phyloP scores from a whole-genome alignment of 2,888 invertebrate species.

The Abrostola triplasia region DNA sequence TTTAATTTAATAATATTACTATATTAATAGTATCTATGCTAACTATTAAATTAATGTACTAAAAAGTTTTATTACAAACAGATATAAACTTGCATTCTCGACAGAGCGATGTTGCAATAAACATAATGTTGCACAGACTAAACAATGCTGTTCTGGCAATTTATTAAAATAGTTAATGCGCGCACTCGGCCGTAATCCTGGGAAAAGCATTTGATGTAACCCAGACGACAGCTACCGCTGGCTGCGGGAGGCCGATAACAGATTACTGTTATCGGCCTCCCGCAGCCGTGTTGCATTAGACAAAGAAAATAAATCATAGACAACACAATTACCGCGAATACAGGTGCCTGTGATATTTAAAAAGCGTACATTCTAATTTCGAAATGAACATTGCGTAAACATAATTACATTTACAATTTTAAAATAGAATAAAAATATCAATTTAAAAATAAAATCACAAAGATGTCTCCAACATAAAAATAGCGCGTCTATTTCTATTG shows the following conservation, averaged over 20 bases:
- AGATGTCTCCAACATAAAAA: constrained; percentile 40
- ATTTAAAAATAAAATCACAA: constrained; percentile 4
- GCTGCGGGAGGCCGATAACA: constrained; percentile 18
- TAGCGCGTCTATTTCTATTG: constrained; percentile 42
- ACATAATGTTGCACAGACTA: constrained; percentile 35
- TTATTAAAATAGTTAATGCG: constrained; percentile 35
- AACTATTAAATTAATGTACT: not conserved
- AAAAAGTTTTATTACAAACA: constrained; percentile 3
- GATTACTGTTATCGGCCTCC: no score
- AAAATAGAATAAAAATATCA: constrained; percentile 1
- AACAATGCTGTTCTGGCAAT: constrained; percentile 35
- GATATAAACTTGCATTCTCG: constrained; percentile 8
- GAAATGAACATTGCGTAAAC: no score
- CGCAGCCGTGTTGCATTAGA: no score
- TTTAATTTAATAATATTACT: no score
- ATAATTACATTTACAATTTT: not conserved
- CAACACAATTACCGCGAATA: not conserved
- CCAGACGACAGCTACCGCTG: constrained; percentile 25
- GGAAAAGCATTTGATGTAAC: constrained; percentile 28
- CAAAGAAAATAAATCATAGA: constrained; percentile 14
- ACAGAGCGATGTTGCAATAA: constrained; percentile 32
- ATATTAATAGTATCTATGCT: no score
- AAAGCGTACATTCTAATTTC: not conserved
- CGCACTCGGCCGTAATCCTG: constrained; percentile 13
- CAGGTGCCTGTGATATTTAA: not conserved